phyloP scores from a whole-genome alignment of 2,797 vertebrate genomes.

The Brachyrhaphis roseni region DNA sequence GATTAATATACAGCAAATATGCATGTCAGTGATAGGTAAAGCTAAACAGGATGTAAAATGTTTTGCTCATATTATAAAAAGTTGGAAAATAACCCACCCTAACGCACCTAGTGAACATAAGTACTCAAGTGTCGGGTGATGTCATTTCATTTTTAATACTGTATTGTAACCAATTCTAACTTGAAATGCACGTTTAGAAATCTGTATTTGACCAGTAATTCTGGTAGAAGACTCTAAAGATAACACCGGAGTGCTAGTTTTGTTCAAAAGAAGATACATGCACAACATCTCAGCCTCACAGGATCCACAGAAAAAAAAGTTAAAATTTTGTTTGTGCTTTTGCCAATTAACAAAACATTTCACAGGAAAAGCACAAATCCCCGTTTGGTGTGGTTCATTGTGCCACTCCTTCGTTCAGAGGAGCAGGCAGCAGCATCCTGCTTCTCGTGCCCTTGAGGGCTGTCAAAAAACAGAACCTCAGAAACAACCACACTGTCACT shows the following conservation, averaged over 20 bases:
- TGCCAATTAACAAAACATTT: slow-evolving; percentile 1
- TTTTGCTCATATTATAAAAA: background rate
- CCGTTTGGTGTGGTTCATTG: slow-evolving; percentile 41
- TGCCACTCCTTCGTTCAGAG: slow-evolving; percentile 63
- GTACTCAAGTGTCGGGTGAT: too few relatives aligned
- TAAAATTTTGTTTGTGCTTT: background rate
- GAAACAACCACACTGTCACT: slow-evolving; percentile 71
- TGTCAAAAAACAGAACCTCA: slow-evolving; percentile 41
- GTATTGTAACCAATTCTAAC: too few relatives aligned
- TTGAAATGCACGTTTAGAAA: too few relatives aligned
- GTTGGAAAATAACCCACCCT: background rate
- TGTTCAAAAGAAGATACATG: background rate
- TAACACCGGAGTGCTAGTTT: background rate
- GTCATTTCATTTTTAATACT: too few relatives aligned
- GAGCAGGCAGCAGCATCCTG: slow-evolving; percentile 74
- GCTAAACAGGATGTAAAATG: background rate
- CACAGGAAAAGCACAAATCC: slow-evolving; percentile 41
- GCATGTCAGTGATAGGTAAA: background rate
- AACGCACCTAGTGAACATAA: background rate
- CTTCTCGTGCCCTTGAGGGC: slow-evolving; percentile 49
- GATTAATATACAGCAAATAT: background rate
- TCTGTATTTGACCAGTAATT: too few relatives aligned
- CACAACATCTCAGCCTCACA: background rate
- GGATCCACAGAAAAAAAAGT: background rate
- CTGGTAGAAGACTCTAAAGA: background rate